Evolutionary conservation across 2,797 vertebrate genomes (phyloP), one percentile per base, ranked within the genome.

Genomic region (Ciconia nigra): DNA sequence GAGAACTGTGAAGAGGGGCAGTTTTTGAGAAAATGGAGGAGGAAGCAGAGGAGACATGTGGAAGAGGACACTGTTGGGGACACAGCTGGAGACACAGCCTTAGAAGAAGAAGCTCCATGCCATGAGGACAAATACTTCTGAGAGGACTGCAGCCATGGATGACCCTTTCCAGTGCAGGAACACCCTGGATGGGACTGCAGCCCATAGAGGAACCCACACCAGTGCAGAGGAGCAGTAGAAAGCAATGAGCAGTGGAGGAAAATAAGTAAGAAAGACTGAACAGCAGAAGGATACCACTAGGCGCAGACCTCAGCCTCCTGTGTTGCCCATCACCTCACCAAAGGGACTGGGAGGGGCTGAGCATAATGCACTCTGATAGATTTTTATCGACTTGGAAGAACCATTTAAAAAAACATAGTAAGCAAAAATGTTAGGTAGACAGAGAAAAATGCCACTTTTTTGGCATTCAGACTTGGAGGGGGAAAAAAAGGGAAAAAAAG

Each of bases 141-240:
- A 61, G 24, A 85, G 7, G 8, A 39, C 15, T 52, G 54, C 7
- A 51, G 41, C 31, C 16, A 47, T 29, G 11, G 19, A 67, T 46
- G 35, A 61, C 13, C 37, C 42, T 20, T 42, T 21, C 6, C 15
- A 58, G 39, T 69, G 37, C 35, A 62, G 16, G 28, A 13, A 49
- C 41, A 42, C 2, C 24, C 26, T 17, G 24, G 21, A 49, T 16
- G 11, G 13, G 5, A 47, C 15, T 63, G 52, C 16, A 59, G 11
- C 2, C 22, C 8, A 28, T 10, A 37, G 31, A 47, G 7, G 5
- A 59, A 47, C 10, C 2, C 13, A 39, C 1, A 1, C 3, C 33
- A 26, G 12, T 33, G n/a, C 12, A 44, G 18, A 76, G 18, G 3
- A 90, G 13, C 6, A 2, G 2, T 8, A 47, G 35, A 82, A 74